Percentiles rank a stretch among this genome's conserved stretches.
phyloP scores from a whole-genome alignment of 2,797 vertebrate species.

The Lateolabrax maculatus region DNA sequence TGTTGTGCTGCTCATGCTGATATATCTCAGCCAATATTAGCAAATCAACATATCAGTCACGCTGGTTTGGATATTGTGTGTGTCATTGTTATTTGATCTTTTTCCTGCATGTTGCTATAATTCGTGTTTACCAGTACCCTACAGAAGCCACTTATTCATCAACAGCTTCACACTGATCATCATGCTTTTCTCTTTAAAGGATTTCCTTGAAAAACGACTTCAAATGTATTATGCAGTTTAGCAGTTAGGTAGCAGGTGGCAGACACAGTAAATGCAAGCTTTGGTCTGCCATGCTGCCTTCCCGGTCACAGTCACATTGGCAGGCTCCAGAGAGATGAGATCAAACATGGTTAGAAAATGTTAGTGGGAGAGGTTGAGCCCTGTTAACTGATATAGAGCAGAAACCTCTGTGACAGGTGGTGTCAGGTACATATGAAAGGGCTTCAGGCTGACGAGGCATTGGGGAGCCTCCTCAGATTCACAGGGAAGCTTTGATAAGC shows the following conservation, averaged over 20 bases:
- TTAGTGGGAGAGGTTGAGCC: conserved; percentile 58
- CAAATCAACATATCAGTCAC: background rate
- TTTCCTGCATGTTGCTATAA: conserved; percentile 5
- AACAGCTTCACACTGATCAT: conserved; percentile 33
- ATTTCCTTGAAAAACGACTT: conserved; percentile 38
- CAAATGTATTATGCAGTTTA: conserved; percentile 31
- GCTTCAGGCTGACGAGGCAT: conserved; percentile 69
- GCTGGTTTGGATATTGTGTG: background rate
- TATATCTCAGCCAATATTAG: background rate
- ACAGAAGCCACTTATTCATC: conserved; percentile 8
- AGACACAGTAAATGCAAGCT: conserved; percentile 43
- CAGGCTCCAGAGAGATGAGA: conserved; percentile 58
- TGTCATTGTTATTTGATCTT: conserved; percentile 1
- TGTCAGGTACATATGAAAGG: conserved; percentile 71
- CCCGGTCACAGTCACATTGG: conserved; percentile 31
- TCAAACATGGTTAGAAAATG: conserved; percentile 67
- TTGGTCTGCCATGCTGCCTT: conserved; percentile 37
- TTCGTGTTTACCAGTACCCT: background rate
- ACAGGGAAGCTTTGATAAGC: conserved; percentile 65
- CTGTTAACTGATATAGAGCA: conserved; percentile 59
- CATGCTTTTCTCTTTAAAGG: background rate
- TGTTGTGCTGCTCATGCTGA: background rate
- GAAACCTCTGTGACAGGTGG: conserved; percentile 66
- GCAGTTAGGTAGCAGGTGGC: conserved; percentile 42
- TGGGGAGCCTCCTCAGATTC: conserved; percentile 53